phyloP scores from a whole-genome alignment of 2,888 invertebrate genomes.

The Drosophila mulleri region DNA sequence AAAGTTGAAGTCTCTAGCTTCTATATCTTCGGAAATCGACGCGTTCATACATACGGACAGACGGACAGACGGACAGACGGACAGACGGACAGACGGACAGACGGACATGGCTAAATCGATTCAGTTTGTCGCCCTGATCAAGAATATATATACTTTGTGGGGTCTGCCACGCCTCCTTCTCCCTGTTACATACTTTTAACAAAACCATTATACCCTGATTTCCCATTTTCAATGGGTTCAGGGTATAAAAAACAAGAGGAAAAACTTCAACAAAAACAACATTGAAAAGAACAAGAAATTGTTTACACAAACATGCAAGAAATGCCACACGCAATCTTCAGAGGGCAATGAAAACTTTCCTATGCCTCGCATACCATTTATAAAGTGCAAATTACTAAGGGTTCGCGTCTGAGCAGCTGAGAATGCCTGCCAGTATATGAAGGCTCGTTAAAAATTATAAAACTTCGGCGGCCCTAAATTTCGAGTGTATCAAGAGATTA shows the following conservation, averaged over 20 bases:
- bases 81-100: too few species aligned
- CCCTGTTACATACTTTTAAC: too few species aligned
- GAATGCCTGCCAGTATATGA: conserved; percentile 43
- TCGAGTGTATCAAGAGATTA: conserved; percentile 42
- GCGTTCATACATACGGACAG: too few species aligned
- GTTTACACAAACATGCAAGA: conserved; percentile 54
- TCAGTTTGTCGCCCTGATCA: too few species aligned
- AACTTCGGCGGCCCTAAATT: conserved; percentile 41
- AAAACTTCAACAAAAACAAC: conserved; percentile 33
- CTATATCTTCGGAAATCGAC: too few species aligned
- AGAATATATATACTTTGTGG: too few species aligned
- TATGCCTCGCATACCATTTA: conserved; percentile 57
- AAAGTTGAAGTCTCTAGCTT: too few species aligned
- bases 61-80: too few species aligned
- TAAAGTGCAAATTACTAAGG: conserved; percentile 71
- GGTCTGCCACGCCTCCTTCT: too few species aligned
- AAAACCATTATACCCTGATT: too few species aligned
- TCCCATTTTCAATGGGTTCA: too few species aligned
- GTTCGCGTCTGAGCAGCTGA: conserved; percentile 53
- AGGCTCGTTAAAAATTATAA: conserved; percentile 26
- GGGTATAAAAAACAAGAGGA: conserved; percentile 9
- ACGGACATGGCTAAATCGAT: too few species aligned
- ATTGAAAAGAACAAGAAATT: conserved; percentile 40
- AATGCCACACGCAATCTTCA: conserved; percentile 73
- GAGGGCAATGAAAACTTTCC: conserved; percentile 77